Conservation (phyloP, 2,797 vertebrate genomes). For the Acanthiza pusilla region DNA sequence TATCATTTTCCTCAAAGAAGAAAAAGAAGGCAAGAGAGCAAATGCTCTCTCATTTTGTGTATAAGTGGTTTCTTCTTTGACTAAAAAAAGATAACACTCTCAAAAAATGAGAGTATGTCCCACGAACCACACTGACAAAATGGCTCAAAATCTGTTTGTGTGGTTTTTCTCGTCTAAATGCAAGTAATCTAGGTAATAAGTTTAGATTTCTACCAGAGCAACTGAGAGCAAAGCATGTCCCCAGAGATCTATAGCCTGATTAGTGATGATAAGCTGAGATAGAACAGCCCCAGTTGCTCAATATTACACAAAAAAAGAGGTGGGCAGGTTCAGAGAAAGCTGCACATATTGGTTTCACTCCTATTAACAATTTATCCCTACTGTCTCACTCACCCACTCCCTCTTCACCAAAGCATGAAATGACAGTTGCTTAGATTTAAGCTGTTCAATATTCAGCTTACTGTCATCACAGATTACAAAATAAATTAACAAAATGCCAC, state of each 20-base stretch:
- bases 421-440: constrained; percentile 36
- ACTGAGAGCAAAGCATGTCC: background rate
- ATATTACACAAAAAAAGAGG: background rate
- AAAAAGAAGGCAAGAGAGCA: background rate
- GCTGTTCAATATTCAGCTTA: constrained; percentile 18
- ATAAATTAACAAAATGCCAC: constrained; percentile 7
- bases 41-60: background rate
- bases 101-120: background rate
- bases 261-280: background rate
- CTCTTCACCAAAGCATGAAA: constrained; percentile 34
- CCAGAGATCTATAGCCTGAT: background rate
- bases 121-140: background rate
- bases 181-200: background rate
- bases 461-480: constrained; percentile 23
- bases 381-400: constrained; percentile 33
- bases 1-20: background rate
- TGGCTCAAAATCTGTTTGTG: background rate
- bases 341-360: constrained; percentile 28
- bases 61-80: background rate
- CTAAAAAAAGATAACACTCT: background rate
- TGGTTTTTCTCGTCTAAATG: background rate
- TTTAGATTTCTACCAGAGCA: background rate
- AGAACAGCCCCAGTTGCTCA: constrained; percentile 1
- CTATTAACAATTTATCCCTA: constrained; percentile 43
- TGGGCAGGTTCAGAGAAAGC: constrained; percentile 29